Evolutionary conservation across 1,140 invertebrate species (phyloP), one percentile per base, ranked within the genome.

Genomic region (Drosophila arizonae): DNA sequence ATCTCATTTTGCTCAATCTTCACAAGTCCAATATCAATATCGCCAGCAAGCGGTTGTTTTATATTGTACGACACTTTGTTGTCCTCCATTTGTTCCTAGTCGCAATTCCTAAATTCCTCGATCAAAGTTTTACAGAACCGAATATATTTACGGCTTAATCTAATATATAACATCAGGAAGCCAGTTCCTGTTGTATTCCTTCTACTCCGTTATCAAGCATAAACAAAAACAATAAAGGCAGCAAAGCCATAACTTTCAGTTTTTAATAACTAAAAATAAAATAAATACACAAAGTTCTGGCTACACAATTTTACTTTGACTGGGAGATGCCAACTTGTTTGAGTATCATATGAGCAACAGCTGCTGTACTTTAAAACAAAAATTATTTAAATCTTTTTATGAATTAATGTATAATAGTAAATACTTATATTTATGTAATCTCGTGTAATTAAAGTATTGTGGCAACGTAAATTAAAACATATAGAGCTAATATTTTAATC

Each of bases 1-100:
- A n/a, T 15, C 4, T 17, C 17, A 11, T 62, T 28, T 17, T 50
- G 11, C 28, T 62, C 58, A 28, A 62, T 36, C 13, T 62, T 62
- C 3, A 62, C 58, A 21, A 62, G 15, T 11, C 60, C 60, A 50
- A 62, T 21, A 48, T 62, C 46, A 50, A 62, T 62, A 10, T 62
- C 46, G 4, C 4, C 36, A 36, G 28, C 10, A 15, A 30, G 17
- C 13, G 28, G 30, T 36, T 50, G 15, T 10, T 50, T 50, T 10
- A 15, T 26, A 6, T 30, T 30, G 48, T 17, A 17, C 17, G 17
- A 17, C 17, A 17, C 17, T 17, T 17, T 17, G 28, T 60, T 28
- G n/a, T 50, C 36, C 28, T 62, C 58, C 58, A 62, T 60, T 60
- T 28, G 15, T 30, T 60, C 41, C 26, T 41, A 46, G 21, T 58